phyloP scores from a whole-genome alignment of 1,140 invertebrate genomes.

The Augochlora pura region DNA sequence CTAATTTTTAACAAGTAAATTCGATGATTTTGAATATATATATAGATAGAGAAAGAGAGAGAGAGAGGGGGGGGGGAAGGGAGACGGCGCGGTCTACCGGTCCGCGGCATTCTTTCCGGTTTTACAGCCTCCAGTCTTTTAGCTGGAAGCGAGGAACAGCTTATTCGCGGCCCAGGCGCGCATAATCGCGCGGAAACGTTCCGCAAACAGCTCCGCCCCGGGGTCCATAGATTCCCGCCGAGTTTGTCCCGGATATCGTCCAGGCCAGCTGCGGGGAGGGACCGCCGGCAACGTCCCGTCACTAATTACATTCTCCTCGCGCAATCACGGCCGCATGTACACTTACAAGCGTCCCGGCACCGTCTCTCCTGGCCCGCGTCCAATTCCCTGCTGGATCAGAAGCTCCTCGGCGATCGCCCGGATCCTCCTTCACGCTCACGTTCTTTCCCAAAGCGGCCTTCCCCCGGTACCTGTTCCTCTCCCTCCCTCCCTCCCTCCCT shows the following conservation, averaged over 20 bases:
- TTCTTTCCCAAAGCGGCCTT: background rate
- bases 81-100: background rate
- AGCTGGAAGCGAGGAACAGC: conserved; percentile 19
- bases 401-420: conserved; percentile 68
- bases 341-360: conserved; percentile 43
- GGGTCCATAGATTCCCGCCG: conserved; percentile 49
- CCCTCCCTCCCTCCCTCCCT: background rate
- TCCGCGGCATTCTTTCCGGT: background rate
- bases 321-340: conserved; percentile 68
- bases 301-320: conserved; percentile 74
- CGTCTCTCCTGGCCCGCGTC: conserved; percentile 68
- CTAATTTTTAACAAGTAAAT: no score
- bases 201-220: conserved; percentile 43
- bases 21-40: no score
- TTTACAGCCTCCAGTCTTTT: background rate
- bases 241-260: conserved; percentile 57
- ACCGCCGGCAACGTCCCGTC: conserved; percentile 62
- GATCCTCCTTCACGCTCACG: conserved; percentile 1
- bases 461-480: background rate
- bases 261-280: conserved; percentile 45
- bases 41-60: no score
- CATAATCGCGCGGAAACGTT: conserved; percentile 57
- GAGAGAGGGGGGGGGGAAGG: background rate
- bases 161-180: conserved; percentile 35
- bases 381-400: conserved; percentile 74